Conservation (phyloP, 2,797 vertebrate species). For the Botia kubotai region DNA sequence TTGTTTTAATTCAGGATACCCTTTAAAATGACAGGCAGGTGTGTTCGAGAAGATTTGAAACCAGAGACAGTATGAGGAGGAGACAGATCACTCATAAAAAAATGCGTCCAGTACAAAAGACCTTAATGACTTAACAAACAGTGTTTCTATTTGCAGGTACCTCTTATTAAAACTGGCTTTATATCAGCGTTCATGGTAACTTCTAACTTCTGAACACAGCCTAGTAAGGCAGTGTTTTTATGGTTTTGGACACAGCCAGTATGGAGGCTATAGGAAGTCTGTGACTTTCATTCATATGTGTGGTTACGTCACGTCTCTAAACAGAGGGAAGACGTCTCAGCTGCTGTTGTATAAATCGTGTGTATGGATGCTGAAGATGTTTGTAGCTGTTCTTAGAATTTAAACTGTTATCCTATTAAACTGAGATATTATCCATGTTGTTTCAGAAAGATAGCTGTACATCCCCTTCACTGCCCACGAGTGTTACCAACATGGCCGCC, state of each 20-base stretch:
- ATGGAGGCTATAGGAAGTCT: too few relatives aligned
- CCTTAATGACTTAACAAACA: neutral
- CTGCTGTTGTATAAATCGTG: too few relatives aligned
- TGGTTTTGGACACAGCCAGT: neutral
- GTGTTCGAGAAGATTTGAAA: neutral
- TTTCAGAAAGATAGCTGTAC: neutral
- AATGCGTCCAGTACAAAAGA: neutral
- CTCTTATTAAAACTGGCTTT: neutral
- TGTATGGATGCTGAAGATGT: too few relatives aligned
- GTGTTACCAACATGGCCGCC: neutral
- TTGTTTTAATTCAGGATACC: neutral
- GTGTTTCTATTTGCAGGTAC: neutral
- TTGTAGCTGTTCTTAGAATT: too few relatives aligned
- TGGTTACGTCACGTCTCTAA: too few relatives aligned
- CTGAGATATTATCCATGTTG: neutral
- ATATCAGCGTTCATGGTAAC: neutral
- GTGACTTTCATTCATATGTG: too few relatives aligned
- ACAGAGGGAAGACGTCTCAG: too few relatives aligned
- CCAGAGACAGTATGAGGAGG: neutral
- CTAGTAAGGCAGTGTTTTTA: neutral
- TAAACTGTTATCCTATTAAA: too few relatives aligned
- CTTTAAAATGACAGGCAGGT: conserved; percentile 15
- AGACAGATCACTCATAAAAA: neutral
- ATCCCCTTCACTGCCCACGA: neutral
- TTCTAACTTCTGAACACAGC: neutral